Evolutionary conservation across 2,797 vertebrate genomes (phyloP).

Genomic region (Sebastes variabilis): DNA sequence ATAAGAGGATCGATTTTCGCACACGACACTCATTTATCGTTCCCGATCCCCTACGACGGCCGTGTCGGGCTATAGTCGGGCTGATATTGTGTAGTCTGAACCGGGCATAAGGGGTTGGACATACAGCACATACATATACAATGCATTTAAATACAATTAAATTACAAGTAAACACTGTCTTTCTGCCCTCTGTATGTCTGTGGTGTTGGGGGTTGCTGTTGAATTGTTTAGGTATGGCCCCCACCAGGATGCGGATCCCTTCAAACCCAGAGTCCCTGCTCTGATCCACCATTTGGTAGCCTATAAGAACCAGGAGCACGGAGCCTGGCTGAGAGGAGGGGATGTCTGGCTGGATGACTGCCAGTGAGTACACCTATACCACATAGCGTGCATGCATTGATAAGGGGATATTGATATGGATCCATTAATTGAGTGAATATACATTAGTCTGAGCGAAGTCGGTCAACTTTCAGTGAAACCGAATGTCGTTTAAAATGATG

Average conservation of each 20-base stretch:
- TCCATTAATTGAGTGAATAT: not conserved
- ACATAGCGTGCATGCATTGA: not conserved
- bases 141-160: not conserved
- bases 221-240: slow-evolving; percentile 88
- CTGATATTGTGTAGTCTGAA: too few relatives aligned
- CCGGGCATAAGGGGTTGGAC: not conserved
- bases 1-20: too few relatives aligned
- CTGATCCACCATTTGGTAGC: slow-evolving; percentile 90
- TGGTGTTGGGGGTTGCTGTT: not conserved
- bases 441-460: not conserved
- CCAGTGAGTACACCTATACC: slow-evolving; percentile 85
- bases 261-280: slow-evolving; percentile 95
- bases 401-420: not conserved
- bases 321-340: slow-evolving; percentile 96
- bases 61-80: not conserved
- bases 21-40: too few relatives aligned
- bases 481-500: not conserved
- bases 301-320: slow-evolving; percentile 98
- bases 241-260: slow-evolving; percentile 92
- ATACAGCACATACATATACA: not conserved
- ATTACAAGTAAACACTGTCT: not conserved
- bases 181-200: not conserved
- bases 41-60: too few relatives aligned
- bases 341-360: slow-evolving; percentile 97
- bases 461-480: not conserved